Base-by-base conservation (phyloP, 2,113 vertebrate genomes). In the Xyrauchen texanus region DNA sequence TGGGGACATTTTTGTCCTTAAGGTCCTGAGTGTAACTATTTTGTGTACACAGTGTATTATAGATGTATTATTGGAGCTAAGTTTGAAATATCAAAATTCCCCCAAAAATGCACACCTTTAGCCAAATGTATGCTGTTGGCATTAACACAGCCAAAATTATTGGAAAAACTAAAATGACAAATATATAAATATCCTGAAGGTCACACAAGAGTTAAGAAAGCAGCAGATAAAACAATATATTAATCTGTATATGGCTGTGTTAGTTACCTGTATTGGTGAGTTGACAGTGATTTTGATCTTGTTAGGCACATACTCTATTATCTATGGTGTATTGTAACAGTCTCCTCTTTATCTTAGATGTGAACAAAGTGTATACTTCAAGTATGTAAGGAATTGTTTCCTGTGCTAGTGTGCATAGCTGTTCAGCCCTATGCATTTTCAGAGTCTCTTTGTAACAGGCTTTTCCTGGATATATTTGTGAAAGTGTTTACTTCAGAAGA, bases 361-460 rank as follows among this genome's bases (percentile, higher is more conserved):
- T 58, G 55, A n/a, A 5, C n/a, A 71, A 68, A 9, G 42, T 15
- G 13, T 71, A 7, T 71, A 7, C n/a, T n/a, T 72, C 69, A 60
- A 71, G 52, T 71, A 57, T 46, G 16, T 68, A 34, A 57, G 52
- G 21, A 60, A 16, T 47, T 58, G 5, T n/a, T 60, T 47, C 69
- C 42, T 72, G 69, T 46, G 53, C 55, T 72, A 58, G 34, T 58
- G 53, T 46, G 13, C 34, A 58, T 58, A 71, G 34, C 6, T 12
- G 12, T n/a, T 8, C 8, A 3, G 15, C 8, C 8, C 8, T 6
- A 13, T 58, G 42, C 42, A 4, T 64, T 49, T 69, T 4, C 57
- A 9, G 57, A 21, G n/a, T 9, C 4, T 5, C 16, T 57, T 45
- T 68, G 52, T 77, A 67, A 58, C 64, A 77, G 63, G 6, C 52